Conservation (phyloP, 2,113 vertebrate species). For the Orientallactaga bullata region DNA sequence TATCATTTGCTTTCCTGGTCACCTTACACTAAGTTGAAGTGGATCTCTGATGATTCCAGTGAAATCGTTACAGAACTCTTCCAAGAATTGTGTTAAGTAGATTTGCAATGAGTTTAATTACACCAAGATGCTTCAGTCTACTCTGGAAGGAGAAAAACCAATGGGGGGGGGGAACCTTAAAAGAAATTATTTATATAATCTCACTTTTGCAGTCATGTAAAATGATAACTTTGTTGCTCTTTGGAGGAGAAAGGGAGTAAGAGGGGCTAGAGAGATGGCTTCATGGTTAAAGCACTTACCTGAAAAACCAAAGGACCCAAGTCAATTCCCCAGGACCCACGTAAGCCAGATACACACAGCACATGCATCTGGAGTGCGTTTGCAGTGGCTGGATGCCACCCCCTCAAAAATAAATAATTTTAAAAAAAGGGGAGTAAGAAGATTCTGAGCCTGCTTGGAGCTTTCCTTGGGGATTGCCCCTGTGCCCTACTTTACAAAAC, state of each 20-base stretch:
- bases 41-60: neutral
- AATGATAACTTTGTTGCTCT: neutral
- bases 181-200: neutral
- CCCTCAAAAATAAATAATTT: no score
- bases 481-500: neutral
- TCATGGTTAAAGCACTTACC: no score
- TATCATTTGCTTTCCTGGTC: neutral
- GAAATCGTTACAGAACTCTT: neutral
- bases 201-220: neutral
- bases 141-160: neutral
- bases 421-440: neutral
- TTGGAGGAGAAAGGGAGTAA: neutral
- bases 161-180: neutral
- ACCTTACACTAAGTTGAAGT: neutral
- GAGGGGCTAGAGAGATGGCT: neutral
- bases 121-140: neutral
- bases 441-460: neutral
- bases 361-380: no score
- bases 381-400: no score
- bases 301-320: no score
- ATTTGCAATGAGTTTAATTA: neutral
- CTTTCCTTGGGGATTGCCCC: neutral
- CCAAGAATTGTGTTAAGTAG: neutral
- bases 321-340: no score
- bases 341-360: no score